Percentiles rank a stretch among this genome's conserved stretches.
These are phyloP conservation scores for Pilophorus perplexus DNA, from an alignment of 2,888 invertebrate species.

Conservation along the genomic window DNA sequence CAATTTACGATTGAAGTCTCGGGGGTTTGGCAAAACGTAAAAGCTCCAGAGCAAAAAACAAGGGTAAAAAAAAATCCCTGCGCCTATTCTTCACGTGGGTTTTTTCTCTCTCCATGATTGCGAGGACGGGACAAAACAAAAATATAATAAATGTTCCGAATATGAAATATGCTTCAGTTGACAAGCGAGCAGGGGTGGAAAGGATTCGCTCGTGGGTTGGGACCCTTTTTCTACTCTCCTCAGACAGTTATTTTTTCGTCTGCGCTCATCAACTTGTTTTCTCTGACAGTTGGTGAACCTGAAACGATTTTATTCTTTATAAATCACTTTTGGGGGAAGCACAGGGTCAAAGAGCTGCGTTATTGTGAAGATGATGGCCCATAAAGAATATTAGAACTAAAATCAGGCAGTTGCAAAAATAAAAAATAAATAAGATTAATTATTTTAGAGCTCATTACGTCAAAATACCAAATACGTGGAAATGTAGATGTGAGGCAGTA, in stretches of 20 bases:
- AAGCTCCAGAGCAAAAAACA: constrained; percentile 16
- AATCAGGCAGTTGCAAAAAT: no score
- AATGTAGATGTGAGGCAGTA: no score
- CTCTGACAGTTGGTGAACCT: not conserved
- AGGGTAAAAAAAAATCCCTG: constrained; percentile 21
- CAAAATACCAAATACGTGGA: no score
- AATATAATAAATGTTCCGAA: constrained; percentile 42
- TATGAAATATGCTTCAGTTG: constrained; percentile 42
- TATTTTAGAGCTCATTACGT: no score
- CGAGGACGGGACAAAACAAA: constrained; percentile 39
- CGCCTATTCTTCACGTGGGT: constrained; percentile 8
- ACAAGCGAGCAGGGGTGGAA: constrained; percentile 23
- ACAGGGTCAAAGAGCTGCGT: no score
- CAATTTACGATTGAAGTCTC: constrained; percentile 41
- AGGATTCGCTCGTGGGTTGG: constrained; percentile 7
- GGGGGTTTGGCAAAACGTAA: constrained; percentile 1
- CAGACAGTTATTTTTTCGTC: constrained; percentile 29
- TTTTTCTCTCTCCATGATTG: constrained; percentile 21
- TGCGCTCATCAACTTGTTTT: constrained; percentile 35
- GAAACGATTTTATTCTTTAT: not conserved
- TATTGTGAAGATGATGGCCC: no score
- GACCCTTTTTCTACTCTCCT: not conserved
- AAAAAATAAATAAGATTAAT: no score
- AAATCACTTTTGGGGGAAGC: no score
- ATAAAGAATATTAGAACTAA: no score